Percentiles rank a stretch among this genome's conserved stretches.
Evolutionary conservation across 2,797 vertebrate genomes (phyloP).

Genomic region (Acanthopagrus latus): DNA sequence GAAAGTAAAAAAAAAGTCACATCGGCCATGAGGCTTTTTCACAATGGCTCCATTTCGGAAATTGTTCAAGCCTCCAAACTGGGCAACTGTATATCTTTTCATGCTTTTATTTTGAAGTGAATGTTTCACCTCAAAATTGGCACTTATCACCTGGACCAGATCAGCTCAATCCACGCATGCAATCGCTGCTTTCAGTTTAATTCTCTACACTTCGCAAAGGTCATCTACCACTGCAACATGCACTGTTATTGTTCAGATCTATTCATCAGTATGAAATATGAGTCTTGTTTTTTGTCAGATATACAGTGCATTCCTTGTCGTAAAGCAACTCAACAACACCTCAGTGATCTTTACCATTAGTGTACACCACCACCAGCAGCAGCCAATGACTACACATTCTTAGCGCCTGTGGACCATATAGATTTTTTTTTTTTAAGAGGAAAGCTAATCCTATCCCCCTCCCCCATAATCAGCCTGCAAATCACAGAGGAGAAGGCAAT

Average conservation of each 20-base stretch:
- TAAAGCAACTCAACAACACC: neutral
- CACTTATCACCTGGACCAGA: too few relatives aligned
- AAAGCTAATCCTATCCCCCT: neutral
- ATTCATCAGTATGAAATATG: neutral
- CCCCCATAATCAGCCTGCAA: constrained; percentile 28
- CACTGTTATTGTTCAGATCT: neutral
- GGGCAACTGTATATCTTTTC: too few relatives aligned
- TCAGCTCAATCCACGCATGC: neutral
- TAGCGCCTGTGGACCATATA: neutral
- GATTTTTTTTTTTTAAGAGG: neutral
- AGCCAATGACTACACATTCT: neutral
- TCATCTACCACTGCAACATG: constrained; percentile 4
- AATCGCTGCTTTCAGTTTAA: constrained; percentile 8
- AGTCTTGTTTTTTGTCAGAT: neutral
- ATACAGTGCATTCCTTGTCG: neutral
- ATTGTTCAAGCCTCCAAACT: too few relatives aligned
- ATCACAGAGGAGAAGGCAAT: constrained; percentile 9
- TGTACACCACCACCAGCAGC: neutral
- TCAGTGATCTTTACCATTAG: neutral
- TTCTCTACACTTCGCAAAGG: neutral
- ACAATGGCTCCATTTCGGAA: too few relatives aligned
- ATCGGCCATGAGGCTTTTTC: too few relatives aligned
- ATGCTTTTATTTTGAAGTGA: too few relatives aligned
- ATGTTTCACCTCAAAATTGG: too few relatives aligned
- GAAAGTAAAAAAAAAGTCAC: too few relatives aligned